Conservation (phyloP, 2,113 vertebrate genomes). For the Atrichornis clamosus region DNA sequence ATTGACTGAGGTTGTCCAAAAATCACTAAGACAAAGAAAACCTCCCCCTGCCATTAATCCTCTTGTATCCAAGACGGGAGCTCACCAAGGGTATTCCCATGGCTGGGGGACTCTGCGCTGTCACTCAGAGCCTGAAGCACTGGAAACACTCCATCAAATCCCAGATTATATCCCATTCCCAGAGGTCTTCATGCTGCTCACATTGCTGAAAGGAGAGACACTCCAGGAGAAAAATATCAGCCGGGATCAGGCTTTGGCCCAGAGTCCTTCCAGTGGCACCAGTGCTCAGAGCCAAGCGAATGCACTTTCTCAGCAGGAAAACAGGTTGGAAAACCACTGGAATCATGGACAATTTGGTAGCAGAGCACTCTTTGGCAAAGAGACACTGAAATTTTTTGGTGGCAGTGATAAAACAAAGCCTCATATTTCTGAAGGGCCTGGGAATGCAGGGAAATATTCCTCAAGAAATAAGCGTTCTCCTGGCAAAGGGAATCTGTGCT, state of each 20-base stretch:
- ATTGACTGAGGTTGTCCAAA: neutral
- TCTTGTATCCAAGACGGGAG: neutral
- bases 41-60: neutral
- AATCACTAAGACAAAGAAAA: slow-evolving; percentile 21
- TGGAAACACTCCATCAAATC: neutral
- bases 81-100: neutral
- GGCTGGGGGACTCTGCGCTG: neutral
- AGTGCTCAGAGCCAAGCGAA: neutral
- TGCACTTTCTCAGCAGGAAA: neutral
- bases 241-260: neutral
- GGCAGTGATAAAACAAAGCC: neutral
- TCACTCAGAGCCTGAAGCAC: neutral
- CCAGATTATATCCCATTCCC: neutral
- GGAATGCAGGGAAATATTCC: neutral
- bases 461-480: neutral
- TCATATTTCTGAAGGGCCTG: neutral
- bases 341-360: neutral
- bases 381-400: neutral
- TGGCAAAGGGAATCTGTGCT: neutral
- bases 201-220: neutral
- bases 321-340: neutral
- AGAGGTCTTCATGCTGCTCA: neutral
- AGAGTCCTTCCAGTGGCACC: neutral
- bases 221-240: neutral
- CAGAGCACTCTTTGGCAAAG: neutral